Evolutionary conservation across 1,140 invertebrate genomes (phyloP).

Genomic region (Proctacanthus coquilletti): DNA sequence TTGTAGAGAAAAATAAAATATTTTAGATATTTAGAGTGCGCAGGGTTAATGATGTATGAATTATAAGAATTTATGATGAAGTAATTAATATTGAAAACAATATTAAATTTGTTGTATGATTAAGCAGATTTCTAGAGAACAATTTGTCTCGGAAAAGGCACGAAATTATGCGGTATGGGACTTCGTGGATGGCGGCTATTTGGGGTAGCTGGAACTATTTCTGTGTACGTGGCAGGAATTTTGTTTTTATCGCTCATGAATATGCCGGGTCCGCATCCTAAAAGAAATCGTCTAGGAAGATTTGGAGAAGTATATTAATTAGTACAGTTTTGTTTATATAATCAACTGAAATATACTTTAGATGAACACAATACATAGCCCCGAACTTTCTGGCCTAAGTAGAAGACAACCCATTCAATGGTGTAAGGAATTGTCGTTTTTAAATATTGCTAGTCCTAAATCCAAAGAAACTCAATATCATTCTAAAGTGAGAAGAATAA

Average conservation of each 20-base stretch:
- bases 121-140: too few relatives aligned
- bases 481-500: too few relatives aligned
- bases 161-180: constrained; percentile 23
- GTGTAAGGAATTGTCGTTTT: constrained; percentile 24
- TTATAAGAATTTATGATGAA: too few relatives aligned
- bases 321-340: constrained; percentile 3
- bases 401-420: constrained; percentile 18
- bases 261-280: constrained; percentile 32
- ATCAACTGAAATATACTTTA: background rate
- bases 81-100: too few relatives aligned
- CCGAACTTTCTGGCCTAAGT: background rate
- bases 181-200: constrained; percentile 35
- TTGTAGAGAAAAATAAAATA: too few relatives aligned
- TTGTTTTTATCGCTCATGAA: constrained; percentile 38
- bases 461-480: constrained; percentile 9
- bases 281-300: constrained; percentile 16
- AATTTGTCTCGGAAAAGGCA: too few relatives aligned
- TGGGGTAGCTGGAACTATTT: constrained; percentile 33
- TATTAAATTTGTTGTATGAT: too few relatives aligned
- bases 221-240: constrained; percentile 37
- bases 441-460: constrained; percentile 22
- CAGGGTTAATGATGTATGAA: too few relatives aligned
- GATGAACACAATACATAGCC: background rate
- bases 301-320: constrained; percentile 18
- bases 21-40: too few relatives aligned